These are phyloP conservation scores for Macaria liturata DNA, from an alignment of 2,888 invertebrate genomes.

Conservation along the genomic window DNA sequence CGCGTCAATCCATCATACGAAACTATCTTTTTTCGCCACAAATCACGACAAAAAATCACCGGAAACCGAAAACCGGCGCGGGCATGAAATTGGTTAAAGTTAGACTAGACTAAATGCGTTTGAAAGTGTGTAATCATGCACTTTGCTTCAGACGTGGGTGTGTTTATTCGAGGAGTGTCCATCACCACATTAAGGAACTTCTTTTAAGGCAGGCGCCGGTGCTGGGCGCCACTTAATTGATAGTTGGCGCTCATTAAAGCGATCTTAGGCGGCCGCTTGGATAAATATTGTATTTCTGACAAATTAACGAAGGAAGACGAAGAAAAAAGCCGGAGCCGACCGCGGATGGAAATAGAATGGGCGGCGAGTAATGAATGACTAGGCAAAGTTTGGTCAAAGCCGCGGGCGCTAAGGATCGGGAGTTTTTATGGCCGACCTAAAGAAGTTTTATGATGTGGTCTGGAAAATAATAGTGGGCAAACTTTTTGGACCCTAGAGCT, in stretches of 20 bases:
- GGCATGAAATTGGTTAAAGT: conserved; percentile 31
- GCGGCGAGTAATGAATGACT: conserved; percentile 20
- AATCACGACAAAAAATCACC: conserved; percentile 27
- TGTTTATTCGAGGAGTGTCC: conserved; percentile 31
- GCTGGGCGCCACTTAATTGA: conserved; percentile 75
- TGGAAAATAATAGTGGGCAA: not conserved
- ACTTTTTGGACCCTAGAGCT: too few relatives aligned
- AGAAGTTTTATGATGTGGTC: too few relatives aligned
- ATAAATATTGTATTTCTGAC: conserved; percentile 77
- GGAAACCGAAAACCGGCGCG: conserved; percentile 28
- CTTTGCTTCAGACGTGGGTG: conserved; percentile 14
- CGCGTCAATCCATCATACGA: conserved; percentile 34
- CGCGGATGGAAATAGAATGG: conserved; percentile 19
- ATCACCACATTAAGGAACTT: conserved; percentile 36
- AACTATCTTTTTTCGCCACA: conserved; percentile 32
- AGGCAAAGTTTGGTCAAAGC: conserved; percentile 4
- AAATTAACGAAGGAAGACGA: conserved; percentile 67
- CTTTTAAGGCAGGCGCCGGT: conserved; percentile 48
- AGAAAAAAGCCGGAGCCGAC: conserved; percentile 42
- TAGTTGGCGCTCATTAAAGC: conserved; percentile 72
- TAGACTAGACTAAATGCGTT: conserved; percentile 15
- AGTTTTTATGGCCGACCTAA: not conserved
- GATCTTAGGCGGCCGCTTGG: conserved; percentile 48
- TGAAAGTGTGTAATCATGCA: conserved; percentile 23
- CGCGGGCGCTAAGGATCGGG: not conserved